Evolutionary conservation across 1,140 invertebrate species (phyloP).

Genomic region (Drosophila rhopaloa): DNA sequence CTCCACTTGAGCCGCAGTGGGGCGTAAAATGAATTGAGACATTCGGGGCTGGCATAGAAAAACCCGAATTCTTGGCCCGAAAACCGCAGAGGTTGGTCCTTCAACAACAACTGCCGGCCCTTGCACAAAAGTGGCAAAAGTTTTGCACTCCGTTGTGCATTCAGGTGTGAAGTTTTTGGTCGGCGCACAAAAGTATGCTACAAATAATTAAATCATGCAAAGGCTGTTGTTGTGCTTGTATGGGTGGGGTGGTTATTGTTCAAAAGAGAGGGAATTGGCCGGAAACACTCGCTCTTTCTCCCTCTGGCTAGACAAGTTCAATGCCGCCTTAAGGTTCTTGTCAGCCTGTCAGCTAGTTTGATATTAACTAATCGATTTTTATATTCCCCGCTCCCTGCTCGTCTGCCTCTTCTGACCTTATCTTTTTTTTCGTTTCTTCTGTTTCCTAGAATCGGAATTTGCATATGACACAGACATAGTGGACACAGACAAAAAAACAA

Average conservation of each 20-base stretch:
- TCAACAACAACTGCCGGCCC: slow-evolving; percentile 54
- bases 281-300: slow-evolving; percentile 14
- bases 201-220: slow-evolving; percentile 82
- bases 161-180: slow-evolving; percentile 79
- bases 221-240: slow-evolving; percentile 46
- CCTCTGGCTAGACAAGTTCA: slow-evolving; percentile 65
- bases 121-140: slow-evolving; percentile 68
- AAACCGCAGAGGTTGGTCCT: slow-evolving; percentile 51
- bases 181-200: slow-evolving; percentile 73
- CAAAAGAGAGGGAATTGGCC: neutral
- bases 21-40: slow-evolving; percentile 83
- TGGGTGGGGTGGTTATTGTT: too few species aligned
- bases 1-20: slow-evolving; percentile 76
- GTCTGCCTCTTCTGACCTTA: neutral
- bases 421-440: slow-evolving; percentile 1
- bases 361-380: slow-evolving; percentile 80
- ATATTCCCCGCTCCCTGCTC: slow-evolving; percentile 32
- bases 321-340: slow-evolving; percentile 64
- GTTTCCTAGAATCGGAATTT: slow-evolving; percentile 48
- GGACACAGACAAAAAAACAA: slow-evolving; percentile 24
- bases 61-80: slow-evolving; percentile 4
- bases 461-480: slow-evolving; percentile 40
- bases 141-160: slow-evolving; percentile 59
- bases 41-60: slow-evolving; percentile 60
- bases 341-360: slow-evolving; percentile 69